A percentile compares a stretch with the other conserved stretches of the same genome.
phyloP scores from a whole-genome alignment of 92 coral and sea anemone species.

The Phymanthus crucifer region DNA sequence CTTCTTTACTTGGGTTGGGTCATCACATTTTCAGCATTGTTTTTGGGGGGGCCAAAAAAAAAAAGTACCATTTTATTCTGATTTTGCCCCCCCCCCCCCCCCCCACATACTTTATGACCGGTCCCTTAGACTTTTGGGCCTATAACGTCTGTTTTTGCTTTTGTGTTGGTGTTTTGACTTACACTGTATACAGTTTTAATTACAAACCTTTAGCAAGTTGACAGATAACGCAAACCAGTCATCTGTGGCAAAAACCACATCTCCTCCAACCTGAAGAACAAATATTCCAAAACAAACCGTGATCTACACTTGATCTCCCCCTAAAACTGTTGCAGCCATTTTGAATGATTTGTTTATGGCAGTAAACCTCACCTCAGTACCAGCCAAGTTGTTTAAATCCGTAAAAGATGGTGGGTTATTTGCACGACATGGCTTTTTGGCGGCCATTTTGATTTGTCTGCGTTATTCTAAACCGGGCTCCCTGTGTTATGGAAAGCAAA shows the following conservation, averaged over 20 bases:
- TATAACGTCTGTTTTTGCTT: no score
- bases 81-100: no score
- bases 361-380: not conserved
- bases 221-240: constrained; percentile 88
- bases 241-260: constrained; percentile 75
- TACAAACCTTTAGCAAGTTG: constrained; percentile 70
- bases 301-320: no score
- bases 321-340: no score
- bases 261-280: constrained; percentile 61
- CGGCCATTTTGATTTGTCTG: not conserved
- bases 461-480: not conserved
- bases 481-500: not conserved
- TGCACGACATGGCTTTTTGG: not conserved
- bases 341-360: not conserved
- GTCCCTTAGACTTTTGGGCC: no score
- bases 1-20: no score
- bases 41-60: no score
- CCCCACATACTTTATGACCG: no score
- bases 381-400: not conserved
- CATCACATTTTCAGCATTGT: no score
- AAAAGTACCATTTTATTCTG: no score
- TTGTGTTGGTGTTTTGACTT: no score
- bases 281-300: not conserved
- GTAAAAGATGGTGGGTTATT: not conserved
- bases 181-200: no score